Evolutionary conservation across 1,140 invertebrate species (phyloP).

Genomic region (Agrilus planipennis): DNA sequence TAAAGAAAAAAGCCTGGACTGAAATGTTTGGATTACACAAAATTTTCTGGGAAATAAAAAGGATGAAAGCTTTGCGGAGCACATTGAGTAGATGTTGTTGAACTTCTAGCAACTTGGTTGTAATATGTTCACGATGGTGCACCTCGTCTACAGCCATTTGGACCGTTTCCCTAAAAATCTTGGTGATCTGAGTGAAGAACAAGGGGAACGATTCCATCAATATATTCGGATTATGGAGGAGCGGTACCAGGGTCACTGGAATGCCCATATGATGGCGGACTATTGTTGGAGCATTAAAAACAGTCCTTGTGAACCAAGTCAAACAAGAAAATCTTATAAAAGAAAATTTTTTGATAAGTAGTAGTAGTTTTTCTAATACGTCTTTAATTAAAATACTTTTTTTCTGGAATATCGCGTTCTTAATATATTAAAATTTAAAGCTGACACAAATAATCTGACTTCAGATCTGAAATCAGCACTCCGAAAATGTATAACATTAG

Average conservation of each 20-base stretch:
- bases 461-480: no score
- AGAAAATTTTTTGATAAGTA: no score
- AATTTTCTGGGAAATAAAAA: not conserved
- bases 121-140: constrained; percentile 15
- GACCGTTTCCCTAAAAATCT: constrained; percentile 11
- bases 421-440: no score
- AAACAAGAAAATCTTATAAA: no score
- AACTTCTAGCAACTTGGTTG: not conserved
- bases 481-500: no score
- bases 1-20: no score
- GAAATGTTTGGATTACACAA: not conserved
- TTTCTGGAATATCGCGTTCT: no score
- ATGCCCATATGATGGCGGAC: constrained; percentile 22
- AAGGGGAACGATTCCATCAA: constrained; percentile 25
- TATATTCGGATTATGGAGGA: constrained; percentile 18
- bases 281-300: constrained; percentile 21
- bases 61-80: not conserved
- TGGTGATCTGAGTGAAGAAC: constrained; percentile 15
- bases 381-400: no score
- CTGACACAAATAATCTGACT: no score
- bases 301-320: no score
- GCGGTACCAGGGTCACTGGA: constrained; percentile 19
- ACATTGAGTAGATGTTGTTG: not conserved
- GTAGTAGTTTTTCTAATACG: no score
- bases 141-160: constrained; percentile 10